phyloP scores from a whole-genome alignment of 2,888 invertebrate species.

The Acanthosepion lycidas region DNA sequence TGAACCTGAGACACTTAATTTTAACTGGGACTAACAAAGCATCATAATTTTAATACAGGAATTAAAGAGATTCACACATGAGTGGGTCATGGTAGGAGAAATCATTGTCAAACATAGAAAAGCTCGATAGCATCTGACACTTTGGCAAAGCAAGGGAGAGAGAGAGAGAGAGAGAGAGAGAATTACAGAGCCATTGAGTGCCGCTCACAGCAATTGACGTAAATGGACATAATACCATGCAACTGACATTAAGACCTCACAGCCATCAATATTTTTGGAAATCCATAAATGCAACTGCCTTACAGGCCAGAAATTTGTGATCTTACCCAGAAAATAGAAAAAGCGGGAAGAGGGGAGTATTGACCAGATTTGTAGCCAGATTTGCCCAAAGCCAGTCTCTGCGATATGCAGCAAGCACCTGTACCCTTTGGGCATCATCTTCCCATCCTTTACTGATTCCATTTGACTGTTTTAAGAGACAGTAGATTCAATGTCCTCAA shows the following conservation, averaged over 20 bases:
- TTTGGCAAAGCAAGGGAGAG: background rate
- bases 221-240: constrained; percentile 15
- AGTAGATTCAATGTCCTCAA: background rate
- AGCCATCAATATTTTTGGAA: constrained; percentile 23
- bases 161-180: background rate
- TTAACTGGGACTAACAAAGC: too few species aligned
- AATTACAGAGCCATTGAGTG: background rate
- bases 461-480: constrained; percentile 8
- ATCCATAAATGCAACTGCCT: background rate
- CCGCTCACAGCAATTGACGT: constrained; percentile 33
- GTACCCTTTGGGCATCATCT: background rate
- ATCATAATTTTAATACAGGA: too few species aligned
- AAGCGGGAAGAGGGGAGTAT: background rate
- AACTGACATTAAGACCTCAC: constrained; percentile 33
- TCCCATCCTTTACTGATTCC: background rate
- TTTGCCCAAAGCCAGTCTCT: background rate
- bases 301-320: background rate
- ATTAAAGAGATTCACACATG: too few species aligned
- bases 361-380: constrained; percentile 6
- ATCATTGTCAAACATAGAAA: background rate
- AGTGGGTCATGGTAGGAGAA: background rate
- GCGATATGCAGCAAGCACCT: constrained; percentile 12
- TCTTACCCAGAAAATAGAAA: constrained; percentile 8
- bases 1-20: too few species aligned
- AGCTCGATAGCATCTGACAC: background rate